Evolutionary conservation across 2,797 vertebrate species (phyloP).

Genomic region (Anguilla anguilla): DNA sequence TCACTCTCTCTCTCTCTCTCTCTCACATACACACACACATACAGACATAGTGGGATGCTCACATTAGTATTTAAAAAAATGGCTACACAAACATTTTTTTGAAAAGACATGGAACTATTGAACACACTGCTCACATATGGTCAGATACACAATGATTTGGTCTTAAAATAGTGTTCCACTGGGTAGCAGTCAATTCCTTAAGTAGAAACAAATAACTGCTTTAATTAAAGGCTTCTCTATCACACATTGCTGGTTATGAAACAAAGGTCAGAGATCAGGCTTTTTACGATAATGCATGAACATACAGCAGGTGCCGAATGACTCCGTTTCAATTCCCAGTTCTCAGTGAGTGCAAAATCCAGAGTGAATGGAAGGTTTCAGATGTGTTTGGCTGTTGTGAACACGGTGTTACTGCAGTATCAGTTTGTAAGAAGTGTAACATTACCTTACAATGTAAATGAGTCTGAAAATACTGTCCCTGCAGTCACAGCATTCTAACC

Average conservation of each 20-base stretch:
- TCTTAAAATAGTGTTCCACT: background rate
- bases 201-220: background rate
- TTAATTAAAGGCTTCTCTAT: background rate
- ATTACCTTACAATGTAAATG: constrained; percentile 57
- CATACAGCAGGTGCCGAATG: background rate
- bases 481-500: constrained; percentile 43
- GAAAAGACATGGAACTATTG: background rate
- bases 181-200: background rate
- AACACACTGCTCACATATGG: background rate
- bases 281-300: background rate
- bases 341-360: background rate
- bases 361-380: constrained; percentile 42
- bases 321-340: background rate
- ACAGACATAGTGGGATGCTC: background rate
- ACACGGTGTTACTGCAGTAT: constrained; percentile 42
- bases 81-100: no score
- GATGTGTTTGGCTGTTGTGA: constrained; percentile 33
- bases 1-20: constrained; percentile 32
- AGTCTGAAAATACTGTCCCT: constrained; percentile 37
- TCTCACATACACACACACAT: background rate
- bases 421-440: constrained; percentile 46
- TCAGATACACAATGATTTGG: background rate
- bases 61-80: background rate
- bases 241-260: background rate
- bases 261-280: background rate